Base-by-base conservation (phyloP, 2,888 invertebrate species). In the Calameuta idolon region DNA sequence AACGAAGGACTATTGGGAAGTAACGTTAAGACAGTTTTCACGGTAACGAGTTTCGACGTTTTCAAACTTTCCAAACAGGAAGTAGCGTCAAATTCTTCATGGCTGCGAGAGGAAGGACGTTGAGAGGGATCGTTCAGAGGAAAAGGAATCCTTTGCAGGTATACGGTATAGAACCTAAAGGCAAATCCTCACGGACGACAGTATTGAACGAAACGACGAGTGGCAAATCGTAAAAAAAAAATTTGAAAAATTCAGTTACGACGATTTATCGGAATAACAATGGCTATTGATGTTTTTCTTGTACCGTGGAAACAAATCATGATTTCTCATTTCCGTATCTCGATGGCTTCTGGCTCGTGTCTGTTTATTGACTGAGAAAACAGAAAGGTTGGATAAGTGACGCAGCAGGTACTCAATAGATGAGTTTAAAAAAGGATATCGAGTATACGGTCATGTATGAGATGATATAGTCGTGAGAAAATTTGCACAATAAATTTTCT, bases 201-300 rank as follows among this genome's bases (percentile, higher is more conserved):
- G 9, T 55, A 55, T 55, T 1, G 55, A 55, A 2, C 55, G 55
- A 55, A 55, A 55, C 23, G 15, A 15, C 5, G 23, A 55, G 55
- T 23, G 69, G 30, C 35, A 69, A 74, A 74, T 80, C 75, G 55
- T 75, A 77, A 79, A 80, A 79, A 79, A 30, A 30, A 30, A 31
- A 71, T 11, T 0, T 15, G 31, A 81, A 82, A 80, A 79, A 82
- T 81, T 83, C 81, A 79, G 78, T 83, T 82, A 80, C 76, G 69
- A 73, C 37, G 12, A 31, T 15, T 31, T 71, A 31, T 15, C 71
- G 71, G 0, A 1, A 33, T 33, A 33, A 71, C 31, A 71, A 55
- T 23, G 55, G 55, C 23, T 23, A 23, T 55, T 5, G 15, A 55
- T 55, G 23, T 55, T 55, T 55, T 23, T n/a, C 35, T 40, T 40